Percentiles rank a stretch among this genome's conserved stretches.
These are phyloP conservation scores for Ypsolopha sequella DNA, from an alignment of 2,888 invertebrate species.

Conservation along the genomic window DNA sequence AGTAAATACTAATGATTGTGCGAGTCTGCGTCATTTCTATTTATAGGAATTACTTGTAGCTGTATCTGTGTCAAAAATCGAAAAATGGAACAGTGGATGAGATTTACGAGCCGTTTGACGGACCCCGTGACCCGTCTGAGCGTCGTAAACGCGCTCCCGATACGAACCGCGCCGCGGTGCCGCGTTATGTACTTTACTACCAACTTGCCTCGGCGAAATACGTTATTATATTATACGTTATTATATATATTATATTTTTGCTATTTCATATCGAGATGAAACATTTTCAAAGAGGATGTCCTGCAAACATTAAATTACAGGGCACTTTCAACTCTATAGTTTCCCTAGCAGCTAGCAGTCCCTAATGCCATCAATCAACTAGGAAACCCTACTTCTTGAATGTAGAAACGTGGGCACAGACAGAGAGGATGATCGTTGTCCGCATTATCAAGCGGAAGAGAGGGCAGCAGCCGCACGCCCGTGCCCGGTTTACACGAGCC, in stretches of 20 bases:
- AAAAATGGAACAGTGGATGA: slow-evolving; percentile 39
- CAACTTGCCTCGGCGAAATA: neutral
- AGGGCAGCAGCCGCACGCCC: neutral
- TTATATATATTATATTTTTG: neutral
- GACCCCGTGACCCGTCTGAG: slow-evolving; percentile 55
- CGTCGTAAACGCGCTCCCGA: slow-evolving; percentile 56
- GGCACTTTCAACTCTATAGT: neutral
- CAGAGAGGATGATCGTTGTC: neutral
- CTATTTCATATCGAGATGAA: neutral
- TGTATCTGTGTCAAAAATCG: slow-evolving; percentile 39
- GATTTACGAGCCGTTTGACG: slow-evolving; percentile 56
- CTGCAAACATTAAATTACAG: neutral
- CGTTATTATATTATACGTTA: neutral
- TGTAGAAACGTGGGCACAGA: neutral
- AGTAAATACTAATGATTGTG: too few relatives aligned
- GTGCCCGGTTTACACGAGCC: slow-evolving; percentile 3
- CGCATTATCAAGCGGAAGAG: neutral
- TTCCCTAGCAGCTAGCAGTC: neutral
- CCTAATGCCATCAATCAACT: neutral
- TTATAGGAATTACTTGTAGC: slow-evolving; percentile 21
- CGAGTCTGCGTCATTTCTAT: slow-evolving; percentile 15
- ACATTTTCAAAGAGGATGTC: neutral
- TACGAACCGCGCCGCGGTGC: slow-evolving; percentile 21
- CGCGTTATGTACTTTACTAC: neutral
- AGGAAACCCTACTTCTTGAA: too few relatives aligned